Evolutionary conservation across 2,888 invertebrate genomes (phyloP), one percentile per base, ranked within the genome.

Genomic region (Mimachlamys varia): DNA sequence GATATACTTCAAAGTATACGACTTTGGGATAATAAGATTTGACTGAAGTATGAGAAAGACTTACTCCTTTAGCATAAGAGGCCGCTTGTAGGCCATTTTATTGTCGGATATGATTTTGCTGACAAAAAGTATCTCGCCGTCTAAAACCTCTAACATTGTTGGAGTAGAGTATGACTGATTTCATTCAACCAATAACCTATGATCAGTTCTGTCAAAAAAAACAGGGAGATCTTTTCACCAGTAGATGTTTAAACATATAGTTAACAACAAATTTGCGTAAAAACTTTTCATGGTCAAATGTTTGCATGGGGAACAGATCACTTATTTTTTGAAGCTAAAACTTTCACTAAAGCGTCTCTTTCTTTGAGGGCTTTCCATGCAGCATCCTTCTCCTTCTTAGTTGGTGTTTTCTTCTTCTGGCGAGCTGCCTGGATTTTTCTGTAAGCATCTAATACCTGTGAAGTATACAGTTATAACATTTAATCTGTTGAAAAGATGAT

Each of bases 371-470:
- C 97, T 95, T 97, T 98, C 97, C 98, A 98, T 15, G 98, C 98
- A 96, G 98, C 98, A 92, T 98, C 98, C 94, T 98, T 98, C 95
- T 98, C 98, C 95, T 98, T 98, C 94, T 98, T 98, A 53, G 98
- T 98, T 7, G 98, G 97, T 13, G 98, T 98, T 93, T 98, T 97
- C 96, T 98, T 98, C 96, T 98, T 98, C 95, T 98, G 98, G 94
- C 98, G 98, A 0, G 98, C 98, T 53, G 98, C 97, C 92, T 98
- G 97, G 95, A 98, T 98, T 96, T 98, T 98, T 95, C 98, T 98
- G 95, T 98, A 99, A 94, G 98, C 98, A 96, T 99, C 99, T 96
- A 98, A 97, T 92, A 98, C 96, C 97, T 98, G 97, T 17, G 92
- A 89, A 90, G 89, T 97, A 50, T 17, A 53, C 5, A 76, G 4